Evolutionary conservation across 2,888 invertebrate genomes (phyloP), one percentile per base, ranked within the genome.

Genomic region (Poecilobothrus nobilitatus): DNA sequence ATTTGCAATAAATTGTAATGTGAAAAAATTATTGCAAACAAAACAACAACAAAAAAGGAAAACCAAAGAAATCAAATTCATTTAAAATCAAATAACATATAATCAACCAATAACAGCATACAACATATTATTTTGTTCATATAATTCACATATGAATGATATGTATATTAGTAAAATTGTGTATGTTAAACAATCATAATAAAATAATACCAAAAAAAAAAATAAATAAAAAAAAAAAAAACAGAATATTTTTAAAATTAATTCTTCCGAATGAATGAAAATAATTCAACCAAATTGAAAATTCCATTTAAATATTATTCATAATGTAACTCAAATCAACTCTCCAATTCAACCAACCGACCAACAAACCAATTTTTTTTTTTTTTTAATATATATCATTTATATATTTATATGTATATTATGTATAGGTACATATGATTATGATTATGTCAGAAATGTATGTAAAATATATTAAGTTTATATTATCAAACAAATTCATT

Each of bases 181-280:
- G 15, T 53, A 53, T 37, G 37, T 37, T 53, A 8, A 53, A n/a
- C 53, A 53, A 53, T 53, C 53, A 53, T 53, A n/a, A 41, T 41
- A 41, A 41, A 41, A 41, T 12, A 41, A 12, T 41, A 15, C 15
- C 9, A 41, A 41, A 53, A 53, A 53, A 53, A 53, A 53, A 53
- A 15, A 53, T 18, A 53, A 44, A 44, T 18, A 15, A 18, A 53
- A 53, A 18, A 53, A 53, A 53, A 53, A 53, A n/a, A 53, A 53
- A 53, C 6, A 18, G n/a, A 53, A 53, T 18, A 18, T 18, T 53
- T 15, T 53, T 53, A 18, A 18, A 18, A 53, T 53, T 53, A 53
- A 53, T 53, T 53, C 53, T 53, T 53, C 53, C 53, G 53, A 53
- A 53, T 53, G 53, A 53, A 53, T 53, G 53, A 53, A 53, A 53